These are phyloP conservation scores for Pardalotus punctatus DNA, from an alignment of 2,113 vertebrate genomes.

Conservation along the genomic window DNA sequence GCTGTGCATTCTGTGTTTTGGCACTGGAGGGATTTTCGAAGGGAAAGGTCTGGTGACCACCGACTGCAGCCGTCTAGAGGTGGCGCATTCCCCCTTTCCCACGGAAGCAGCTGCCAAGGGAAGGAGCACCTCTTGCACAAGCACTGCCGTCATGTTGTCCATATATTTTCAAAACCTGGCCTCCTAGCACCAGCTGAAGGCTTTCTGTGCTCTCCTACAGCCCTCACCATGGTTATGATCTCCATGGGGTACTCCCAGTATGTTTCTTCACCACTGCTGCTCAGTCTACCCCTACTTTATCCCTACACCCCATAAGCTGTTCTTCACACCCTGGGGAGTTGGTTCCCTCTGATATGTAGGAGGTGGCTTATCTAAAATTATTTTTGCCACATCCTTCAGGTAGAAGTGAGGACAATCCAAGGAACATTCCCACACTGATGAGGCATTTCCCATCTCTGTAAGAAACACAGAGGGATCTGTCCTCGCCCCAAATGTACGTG, in stretches of 20 bases:
- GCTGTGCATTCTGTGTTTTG: not conserved
- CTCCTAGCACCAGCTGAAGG: not conserved
- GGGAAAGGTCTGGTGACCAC: not conserved
- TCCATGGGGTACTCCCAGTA: not conserved
- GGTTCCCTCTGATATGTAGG: not conserved
- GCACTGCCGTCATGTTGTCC: fast-evolving
- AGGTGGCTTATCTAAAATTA: not conserved
- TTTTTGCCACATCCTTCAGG: not conserved
- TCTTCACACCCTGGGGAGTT: not conserved
- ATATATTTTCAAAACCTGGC: not conserved
- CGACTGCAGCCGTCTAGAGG: not conserved
- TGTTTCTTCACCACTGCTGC: not conserved
- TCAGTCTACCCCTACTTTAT: not conserved
- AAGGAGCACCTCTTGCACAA: not conserved
- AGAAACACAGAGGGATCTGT: not conserved
- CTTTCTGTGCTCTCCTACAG: not conserved
- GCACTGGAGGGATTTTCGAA: not conserved
- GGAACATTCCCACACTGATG: not conserved
- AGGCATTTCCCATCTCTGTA: not conserved
- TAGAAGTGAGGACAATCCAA: not conserved
- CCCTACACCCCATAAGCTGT: not conserved
- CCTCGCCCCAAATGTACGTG: fast-evolving
- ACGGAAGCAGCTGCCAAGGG: not conserved
- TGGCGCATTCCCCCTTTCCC: not conserved
- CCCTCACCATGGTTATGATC: not conserved